Evolutionary conservation across 2,888 invertebrate species (phyloP).

Genomic region (Noctua comes): DNA sequence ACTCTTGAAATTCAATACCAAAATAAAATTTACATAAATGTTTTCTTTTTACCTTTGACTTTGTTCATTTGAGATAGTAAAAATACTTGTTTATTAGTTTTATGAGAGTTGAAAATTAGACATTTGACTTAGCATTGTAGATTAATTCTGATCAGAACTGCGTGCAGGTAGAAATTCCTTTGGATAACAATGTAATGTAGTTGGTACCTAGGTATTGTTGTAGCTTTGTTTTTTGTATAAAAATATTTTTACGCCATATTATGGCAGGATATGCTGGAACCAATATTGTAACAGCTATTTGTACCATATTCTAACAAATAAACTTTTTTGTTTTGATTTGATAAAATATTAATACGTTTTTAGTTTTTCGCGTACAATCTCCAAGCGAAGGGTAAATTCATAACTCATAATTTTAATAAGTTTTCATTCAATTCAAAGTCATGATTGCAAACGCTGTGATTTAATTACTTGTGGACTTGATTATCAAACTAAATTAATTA

Average conservation of each 20-base stretch:
- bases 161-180: neutral
- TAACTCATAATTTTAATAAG: neutral
- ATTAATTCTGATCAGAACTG: neutral
- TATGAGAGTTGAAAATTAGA: neutral
- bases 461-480: conserved; percentile 1
- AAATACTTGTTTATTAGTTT: conserved; percentile 1
- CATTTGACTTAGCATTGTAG: neutral
- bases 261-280: too few species aligned
- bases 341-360: neutral
- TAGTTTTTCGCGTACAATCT: neutral
- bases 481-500: conserved; percentile 26
- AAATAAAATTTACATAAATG: conserved; percentile 63
- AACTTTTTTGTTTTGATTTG: too few species aligned
- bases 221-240: too few species aligned
- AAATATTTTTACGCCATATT: too few species aligned
- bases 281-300: too few species aligned
- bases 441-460: neutral
- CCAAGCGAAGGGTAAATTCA: neutral
- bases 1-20: conserved; percentile 59
- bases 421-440: neutral
- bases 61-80: neutral
- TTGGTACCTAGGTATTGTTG: neutral
- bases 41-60: conserved; percentile 48
- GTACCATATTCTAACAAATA: too few species aligned
- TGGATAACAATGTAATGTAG: neutral